Evolutionary conservation across 1,140 invertebrate species (phyloP), one percentile per base, ranked within the genome.

Genomic region (Plodia interpunctella): DNA sequence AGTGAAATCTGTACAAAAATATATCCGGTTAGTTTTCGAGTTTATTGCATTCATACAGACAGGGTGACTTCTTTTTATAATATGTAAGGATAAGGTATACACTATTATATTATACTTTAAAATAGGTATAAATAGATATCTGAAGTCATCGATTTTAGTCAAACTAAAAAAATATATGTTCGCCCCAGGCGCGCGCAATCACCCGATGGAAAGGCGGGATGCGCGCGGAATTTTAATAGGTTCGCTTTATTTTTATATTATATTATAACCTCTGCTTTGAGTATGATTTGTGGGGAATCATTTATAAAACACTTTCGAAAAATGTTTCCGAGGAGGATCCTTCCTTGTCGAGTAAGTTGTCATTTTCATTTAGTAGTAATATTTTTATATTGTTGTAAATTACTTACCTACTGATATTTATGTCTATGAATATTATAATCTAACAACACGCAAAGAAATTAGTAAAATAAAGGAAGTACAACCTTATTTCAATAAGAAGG

Each of bases 211-310:
- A 77, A 60, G 76, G 4, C 59, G 30, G 66, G 53, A 72, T 62
- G 51, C 25, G 65, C 35, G 28, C 65, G 52, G 78, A 81, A 81
- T 81, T 75, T 81, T 81, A 76, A 80, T 73, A 52, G 59, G 62
- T 61, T 58, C 57, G 20, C 55, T 28, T 15, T 51, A 35, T 54
- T 49, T 32, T 65, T 65, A n/a, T n/a, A 70, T 70, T 70, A 64
- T 69, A 64, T 64, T 70, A 62, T 68, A 66, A 20, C 54, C 57
- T 62, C 62, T 65, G 67, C 57, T 63, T 70, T 68, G 18, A 60
- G 55, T 17, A 17, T 71, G 58, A 66, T 69, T 72, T 72, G 63
- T 72, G 59, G 49, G 49, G 18, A 55, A 60, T 52, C 60, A 55
- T 51, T 44, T 18, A 19, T 19, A 50, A 57, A 38, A 35, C 21